Base-by-base conservation (phyloP, 2,113 vertebrate genomes). In the Plecturocebus donacophilus region DNA sequence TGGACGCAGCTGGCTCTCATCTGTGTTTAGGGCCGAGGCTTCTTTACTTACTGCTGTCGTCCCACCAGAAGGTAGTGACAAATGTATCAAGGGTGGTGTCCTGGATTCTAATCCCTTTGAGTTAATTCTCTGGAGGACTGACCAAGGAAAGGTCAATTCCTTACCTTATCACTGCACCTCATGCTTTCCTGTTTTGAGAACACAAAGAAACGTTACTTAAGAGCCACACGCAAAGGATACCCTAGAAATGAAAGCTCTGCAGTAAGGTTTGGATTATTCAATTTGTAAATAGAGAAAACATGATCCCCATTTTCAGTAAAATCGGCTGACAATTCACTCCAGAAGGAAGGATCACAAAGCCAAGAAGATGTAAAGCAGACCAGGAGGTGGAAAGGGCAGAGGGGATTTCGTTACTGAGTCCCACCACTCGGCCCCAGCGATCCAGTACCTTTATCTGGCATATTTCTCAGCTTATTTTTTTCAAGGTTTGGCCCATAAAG, bases 181-280 rank as follows among this genome's bases (percentile, higher is more conserved):
- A 71, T 7, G 56, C 49, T 85, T 96, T 95, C 85, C 96, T 93
- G 83, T 95, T 95, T 89, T 95, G 90, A 97, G 92, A 87, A 97
- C 93, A 84, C 68, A 96, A 92, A 96, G 95, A 94, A 94, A 76
- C 75, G n/a, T 82, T 71, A 83, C 45, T 91, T 61, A 61, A 0
- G 16, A 90, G 91, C 47, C 47, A 66, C 21, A 45, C 16, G 90
- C 38, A 71, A 83, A 96, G 73, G 21, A 95, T 30, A 86, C 17
- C 61, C 61, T 92, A 86, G 47, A 93, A 90, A 90, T 90, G 80
- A 87, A 75, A 96, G 61, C 47, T 32, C 14, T 8, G 40, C 30
- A 54, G 92, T 47, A 58, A 77, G 77, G 40, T 42, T 87, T 38
- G 49, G 32, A 54, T 52, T 73, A 87, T 45, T 87, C 89, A 79